Conservation (phyloP, 2,113 vertebrate species). For the Coregonus clupeaformis region DNA sequence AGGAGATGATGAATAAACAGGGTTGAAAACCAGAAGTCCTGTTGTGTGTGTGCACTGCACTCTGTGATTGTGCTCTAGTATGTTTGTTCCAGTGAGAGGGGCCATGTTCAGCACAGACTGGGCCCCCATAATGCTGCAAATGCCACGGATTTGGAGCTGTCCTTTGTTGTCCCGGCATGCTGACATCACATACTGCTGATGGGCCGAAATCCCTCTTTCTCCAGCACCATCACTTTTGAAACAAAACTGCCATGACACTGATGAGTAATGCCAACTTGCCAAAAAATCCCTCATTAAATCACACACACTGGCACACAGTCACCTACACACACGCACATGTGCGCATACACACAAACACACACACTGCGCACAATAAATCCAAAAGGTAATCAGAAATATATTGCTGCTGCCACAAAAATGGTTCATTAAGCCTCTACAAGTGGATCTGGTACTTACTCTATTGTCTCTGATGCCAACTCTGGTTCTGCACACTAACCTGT, state of each 20-base stretch:
- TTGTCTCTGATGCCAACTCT: not conserved
- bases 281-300: constrained; percentile 74
- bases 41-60: not conserved
- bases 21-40: not conserved
- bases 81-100: constrained; percentile 45
- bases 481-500: not conserved
- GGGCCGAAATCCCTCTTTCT: constrained; percentile 83
- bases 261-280: constrained; percentile 80
- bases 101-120: constrained; percentile 71
- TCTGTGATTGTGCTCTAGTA: not conserved
- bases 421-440: constrained; percentile 13
- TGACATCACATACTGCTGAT: constrained; percentile 85
- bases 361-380: not conserved
- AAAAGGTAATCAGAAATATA: not conserved
- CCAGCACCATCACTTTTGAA: constrained; percentile 86
- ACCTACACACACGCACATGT: not conserved
- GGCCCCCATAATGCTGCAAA: constrained; percentile 72
- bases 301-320: constrained; percentile 7
- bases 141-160: constrained; percentile 74
- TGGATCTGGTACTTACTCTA: constrained; percentile 5
- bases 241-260: constrained; percentile 74
- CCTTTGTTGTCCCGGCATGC: constrained; percentile 80
- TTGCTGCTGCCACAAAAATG: not conserved
- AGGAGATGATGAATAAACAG: not conserved
- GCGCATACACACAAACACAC: not conserved